Evolutionary conservation across 2,113 vertebrate species (phyloP), one percentile per base, ranked within the genome.

Genomic region (Cyphomyrus discorhynchus): DNA sequence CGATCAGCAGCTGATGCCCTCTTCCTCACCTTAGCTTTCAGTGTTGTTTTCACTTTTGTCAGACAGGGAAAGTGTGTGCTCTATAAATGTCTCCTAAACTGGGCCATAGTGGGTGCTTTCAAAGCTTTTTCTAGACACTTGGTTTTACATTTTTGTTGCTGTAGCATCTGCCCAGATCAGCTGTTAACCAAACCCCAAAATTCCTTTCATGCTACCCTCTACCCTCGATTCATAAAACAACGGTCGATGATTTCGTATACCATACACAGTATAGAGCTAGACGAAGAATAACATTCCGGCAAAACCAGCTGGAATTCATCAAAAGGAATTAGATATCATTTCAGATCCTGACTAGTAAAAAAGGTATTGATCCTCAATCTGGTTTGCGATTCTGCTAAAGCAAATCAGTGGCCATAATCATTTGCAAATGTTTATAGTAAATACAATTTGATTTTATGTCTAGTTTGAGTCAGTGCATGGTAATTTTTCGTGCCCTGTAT

Each of bases 41-140:
- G 50, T 49, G 15, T 35, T 52, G 31, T 53, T n/a, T 86, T 56
- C 50, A 87, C 85, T 52, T 53, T 35, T 52, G 24, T 53, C 50
- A 53, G 31, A 87, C 24, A 56, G 27, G 50, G 50, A 17, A 56
- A 53, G 47, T 49, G 17, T 49, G 31, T 19, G 50, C 47, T 87
- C 85, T 87, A 87, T 53, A 87, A 87, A 87, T 87, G 85, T 52
- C 50, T 56, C 85, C 27, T 87, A 56, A 87, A 53, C 85, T 87
- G 85, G 50, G 85, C 85, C 85, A 87, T 31, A 17, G 50, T 87
- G 4, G 49, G 2, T n/a, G 10, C 50, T 87, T 39, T 53, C 50
- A 31, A 27, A 17, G 50, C n/a, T 35, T 56, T 87, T 87, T 21
- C 15, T 31, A 53, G 31, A 27, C 47, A 52, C 9, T 24, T 35